Base-by-base conservation (phyloP, 2,113 vertebrate genomes). In the Holacanthus passer region DNA sequence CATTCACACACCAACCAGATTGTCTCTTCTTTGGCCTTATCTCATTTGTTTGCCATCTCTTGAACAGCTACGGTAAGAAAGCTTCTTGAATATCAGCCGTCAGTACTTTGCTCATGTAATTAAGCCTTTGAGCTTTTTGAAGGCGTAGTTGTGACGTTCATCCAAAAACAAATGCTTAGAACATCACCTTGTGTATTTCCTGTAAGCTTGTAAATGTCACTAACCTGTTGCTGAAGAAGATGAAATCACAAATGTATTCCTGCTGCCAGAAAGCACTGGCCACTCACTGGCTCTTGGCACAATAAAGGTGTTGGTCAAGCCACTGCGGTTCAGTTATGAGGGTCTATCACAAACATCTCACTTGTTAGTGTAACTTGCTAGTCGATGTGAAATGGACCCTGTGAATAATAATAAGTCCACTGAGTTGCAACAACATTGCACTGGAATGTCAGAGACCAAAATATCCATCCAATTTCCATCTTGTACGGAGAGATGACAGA, bases 381-480 rank as follows among this genome's bases (percentile, higher is more conserved):
- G 10, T 24, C 47, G 41, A 62, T 29, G n/a, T 10, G 5, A 32
- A 29, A 19, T 37, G 43, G 39, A 52, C 31, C 39, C 7, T 64
- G 27, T 8, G 37, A 50, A 29, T 73, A 59, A 55, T 31, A 65
- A 39, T 22, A 6, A 81, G 0, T 79, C 48, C 14, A n/a, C 27
- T 48, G 55, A 76, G 73, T 86, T 84, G 82, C 68, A 83, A 4
- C 79, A 72, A 71, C 72, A 84, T 79, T 27, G 55, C 71, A 82
- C 16, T 52, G 24, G 41, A 70, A 68, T 72, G 58, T 78, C 48
- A 19, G 32, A 72, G 56, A 82, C 43, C 2, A 24, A 63, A 69
- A 58, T 63, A 81, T 52, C 37, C 13, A 35, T 81, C 69, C 72
- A 55, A 56, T 90, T 88, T 78, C 69, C 10, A 14, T 70, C 66